These are phyloP conservation scores for Passer montanus DNA, from an alignment of 2,113 vertebrate genomes.

Conservation along the genomic window DNA sequence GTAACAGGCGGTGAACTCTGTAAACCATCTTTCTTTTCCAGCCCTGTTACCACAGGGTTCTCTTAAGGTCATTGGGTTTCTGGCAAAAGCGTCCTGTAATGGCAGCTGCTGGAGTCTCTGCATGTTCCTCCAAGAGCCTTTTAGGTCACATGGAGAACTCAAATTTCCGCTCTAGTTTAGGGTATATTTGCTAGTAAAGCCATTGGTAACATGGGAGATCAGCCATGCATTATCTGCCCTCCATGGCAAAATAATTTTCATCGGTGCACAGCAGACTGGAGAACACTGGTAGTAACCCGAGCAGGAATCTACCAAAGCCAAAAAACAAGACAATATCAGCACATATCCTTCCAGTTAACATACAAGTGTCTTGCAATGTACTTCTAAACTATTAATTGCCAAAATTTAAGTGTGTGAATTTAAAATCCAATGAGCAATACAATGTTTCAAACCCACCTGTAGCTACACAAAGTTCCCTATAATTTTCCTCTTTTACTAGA, in stretches of 20 bases:
- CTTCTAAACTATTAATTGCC: neutral
- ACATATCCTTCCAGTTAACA: neutral
- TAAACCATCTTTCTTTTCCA: constrained; percentile 72
- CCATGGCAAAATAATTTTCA: constrained; percentile 80
- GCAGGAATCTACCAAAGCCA: constrained; percentile 89
- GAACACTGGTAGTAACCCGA: constrained; percentile 88
- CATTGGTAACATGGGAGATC: constrained; percentile 80
- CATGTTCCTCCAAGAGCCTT: constrained; percentile 65
- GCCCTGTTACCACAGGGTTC: constrained; percentile 64
- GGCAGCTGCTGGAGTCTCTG: constrained; percentile 76
- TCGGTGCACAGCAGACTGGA: constrained; percentile 87
- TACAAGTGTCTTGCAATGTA: neutral
- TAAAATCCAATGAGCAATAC: neutral
- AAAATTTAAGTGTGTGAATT: neutral
- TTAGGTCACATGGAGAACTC: constrained; percentile 76
- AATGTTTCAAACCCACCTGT: constrained; percentile 2
- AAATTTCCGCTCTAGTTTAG: constrained; percentile 73
- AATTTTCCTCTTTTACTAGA: constrained; percentile 9
- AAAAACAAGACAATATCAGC: constrained; percentile 73
- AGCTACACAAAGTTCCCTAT: neutral
- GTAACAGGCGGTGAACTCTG: constrained; percentile 69
- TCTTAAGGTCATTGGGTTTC: constrained; percentile 65
- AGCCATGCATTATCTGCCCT: constrained; percentile 86
- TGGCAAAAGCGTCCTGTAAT: constrained; percentile 69
- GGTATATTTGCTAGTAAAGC: constrained; percentile 79